Percentiles rank a stretch among this genome's conserved stretches.
Evolutionary conservation across 1,140 invertebrate species (phyloP).

Genomic region (Drosophila kanapiae): DNA sequence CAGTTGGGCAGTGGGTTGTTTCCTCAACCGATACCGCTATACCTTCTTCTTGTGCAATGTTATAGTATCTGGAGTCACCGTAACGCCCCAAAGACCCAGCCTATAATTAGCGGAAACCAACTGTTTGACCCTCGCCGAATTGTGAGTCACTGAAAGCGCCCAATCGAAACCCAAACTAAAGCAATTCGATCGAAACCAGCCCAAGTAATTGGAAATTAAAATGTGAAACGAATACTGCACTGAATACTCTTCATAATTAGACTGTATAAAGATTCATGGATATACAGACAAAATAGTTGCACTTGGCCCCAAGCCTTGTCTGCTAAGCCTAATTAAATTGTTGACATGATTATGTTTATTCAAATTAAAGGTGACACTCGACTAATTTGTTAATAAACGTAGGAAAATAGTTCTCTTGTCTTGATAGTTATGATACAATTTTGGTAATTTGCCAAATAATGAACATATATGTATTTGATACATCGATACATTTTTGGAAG

Average conservation of each 20-base stretch:
- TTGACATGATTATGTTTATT: background rate
- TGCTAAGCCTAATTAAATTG: background rate
- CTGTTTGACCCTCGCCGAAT: constrained; percentile 21
- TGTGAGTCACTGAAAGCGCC: constrained; percentile 33
- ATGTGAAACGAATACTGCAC: background rate
- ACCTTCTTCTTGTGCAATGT: background rate
- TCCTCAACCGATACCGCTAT: background rate
- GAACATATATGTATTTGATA: too few relatives aligned
- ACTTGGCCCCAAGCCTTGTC: background rate
- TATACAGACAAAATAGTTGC: background rate
- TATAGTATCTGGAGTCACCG: background rate
- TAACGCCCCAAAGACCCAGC: background rate
- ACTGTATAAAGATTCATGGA: background rate
- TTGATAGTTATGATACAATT: background rate
- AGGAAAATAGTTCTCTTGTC: too few relatives aligned
- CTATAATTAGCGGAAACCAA: constrained; percentile 20
- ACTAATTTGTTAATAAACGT: background rate
- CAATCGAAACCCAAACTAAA: constrained; percentile 20
- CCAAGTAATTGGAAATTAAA: background rate
- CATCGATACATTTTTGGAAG: too few relatives aligned
- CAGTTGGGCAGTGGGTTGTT: background rate
- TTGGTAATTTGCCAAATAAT: too few relatives aligned
- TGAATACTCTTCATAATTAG: constrained; percentile 8
- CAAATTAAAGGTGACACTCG: background rate
- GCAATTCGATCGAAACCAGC: constrained; percentile 45